Conservation (phyloP, 2,888 invertebrate species). For the Ypsolopha sequella region DNA sequence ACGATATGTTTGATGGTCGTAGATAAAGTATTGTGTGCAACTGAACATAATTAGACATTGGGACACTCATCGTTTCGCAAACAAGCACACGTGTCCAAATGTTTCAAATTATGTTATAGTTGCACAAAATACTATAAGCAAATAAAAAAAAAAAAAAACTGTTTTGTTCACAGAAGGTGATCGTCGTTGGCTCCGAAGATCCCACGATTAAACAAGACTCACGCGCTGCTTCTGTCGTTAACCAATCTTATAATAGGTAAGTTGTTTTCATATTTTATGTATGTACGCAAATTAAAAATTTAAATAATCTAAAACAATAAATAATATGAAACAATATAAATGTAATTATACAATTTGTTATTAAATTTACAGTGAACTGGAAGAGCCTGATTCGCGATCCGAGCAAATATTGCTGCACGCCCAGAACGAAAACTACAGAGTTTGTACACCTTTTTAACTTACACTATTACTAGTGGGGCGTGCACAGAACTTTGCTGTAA, state of each 20-base stretch:
- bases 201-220: conserved; percentile 37
- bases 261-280: not conserved
- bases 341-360: too few species aligned
- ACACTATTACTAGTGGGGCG: too few species aligned
- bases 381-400: conserved; percentile 53
- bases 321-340: too few species aligned
- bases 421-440: conserved; percentile 51
- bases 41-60: too few species aligned
- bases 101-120: too few species aligned
- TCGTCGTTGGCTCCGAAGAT: conserved; percentile 32
- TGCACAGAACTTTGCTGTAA: too few species aligned
- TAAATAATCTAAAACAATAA: too few species aligned
- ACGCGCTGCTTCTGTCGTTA: conserved; percentile 41
- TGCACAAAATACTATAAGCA: conserved; percentile 74
- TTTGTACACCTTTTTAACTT: conserved; percentile 11
- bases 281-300: not conserved
- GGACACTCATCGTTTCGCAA: too few species aligned
- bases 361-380: conserved; percentile 39
- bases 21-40: too few species aligned
- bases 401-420: conserved; percentile 51
- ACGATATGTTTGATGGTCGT: too few species aligned
- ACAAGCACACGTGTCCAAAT: too few species aligned
- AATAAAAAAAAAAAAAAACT: conserved; percentile 71
- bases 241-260: conserved; percentile 59
- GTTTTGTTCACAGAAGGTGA: conserved; percentile 33